A percentile compares a stretch with the other conserved stretches of the same genome.
phyloP scores from a whole-genome alignment of 1,140 invertebrate species.

The Patella vulgata region DNA sequence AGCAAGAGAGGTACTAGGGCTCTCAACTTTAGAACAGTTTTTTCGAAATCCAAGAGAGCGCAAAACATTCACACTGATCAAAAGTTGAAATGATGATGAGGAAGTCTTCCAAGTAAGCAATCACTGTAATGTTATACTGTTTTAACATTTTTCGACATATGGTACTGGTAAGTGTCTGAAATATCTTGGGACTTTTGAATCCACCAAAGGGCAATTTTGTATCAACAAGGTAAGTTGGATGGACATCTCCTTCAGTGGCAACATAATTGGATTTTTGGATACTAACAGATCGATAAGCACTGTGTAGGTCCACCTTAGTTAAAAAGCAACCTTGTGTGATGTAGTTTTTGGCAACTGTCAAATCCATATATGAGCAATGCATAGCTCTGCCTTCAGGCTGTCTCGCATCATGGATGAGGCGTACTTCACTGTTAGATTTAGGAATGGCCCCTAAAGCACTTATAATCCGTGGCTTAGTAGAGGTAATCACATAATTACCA shows the following conservation, averaged over 20 bases:
- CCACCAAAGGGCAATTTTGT: constrained; percentile 2
- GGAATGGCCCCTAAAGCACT: too few species aligned
- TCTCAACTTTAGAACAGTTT: too few species aligned
- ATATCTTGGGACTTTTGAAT: background rate
- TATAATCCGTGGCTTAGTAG: too few species aligned
- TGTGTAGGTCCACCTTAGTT: constrained; percentile 5
- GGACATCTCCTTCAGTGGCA: background rate
- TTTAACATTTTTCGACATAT: background rate
- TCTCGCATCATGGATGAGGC: too few species aligned
- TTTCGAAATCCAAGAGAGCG: too few species aligned
- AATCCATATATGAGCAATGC: too few species aligned
- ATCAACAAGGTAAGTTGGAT: constrained; percentile 5
- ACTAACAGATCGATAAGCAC: constrained; percentile 3
- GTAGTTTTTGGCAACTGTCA: background rate
- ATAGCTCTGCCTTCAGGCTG: too few species aligned
- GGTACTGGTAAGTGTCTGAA: constrained; percentile 4
- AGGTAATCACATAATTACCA: too few species aligned
- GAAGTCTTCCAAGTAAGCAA: constrained; percentile 10
- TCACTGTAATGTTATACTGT: background rate
- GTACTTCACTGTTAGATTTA: too few species aligned
- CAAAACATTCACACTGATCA: background rate
- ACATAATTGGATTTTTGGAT: constrained; percentile 1
- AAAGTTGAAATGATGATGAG: background rate
- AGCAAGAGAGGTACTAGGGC: too few species aligned
- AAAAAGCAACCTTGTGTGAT: background rate